Evolutionary conservation across 2,797 vertebrate genomes (phyloP).

Genomic region (Spinus olivaceus): DNA sequence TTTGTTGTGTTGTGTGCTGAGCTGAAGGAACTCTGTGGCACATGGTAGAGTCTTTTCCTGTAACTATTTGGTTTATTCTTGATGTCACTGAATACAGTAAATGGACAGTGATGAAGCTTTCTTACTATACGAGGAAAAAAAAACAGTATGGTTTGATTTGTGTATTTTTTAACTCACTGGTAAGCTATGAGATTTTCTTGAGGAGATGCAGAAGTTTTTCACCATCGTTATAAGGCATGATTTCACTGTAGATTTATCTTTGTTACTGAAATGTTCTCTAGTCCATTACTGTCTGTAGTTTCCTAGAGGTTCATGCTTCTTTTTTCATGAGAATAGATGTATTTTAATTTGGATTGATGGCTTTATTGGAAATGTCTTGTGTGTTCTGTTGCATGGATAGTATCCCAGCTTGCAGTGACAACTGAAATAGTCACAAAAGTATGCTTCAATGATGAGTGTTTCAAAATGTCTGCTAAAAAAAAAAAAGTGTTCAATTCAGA

Average conservation of each 20-base stretch:
- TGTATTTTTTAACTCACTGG: background rate
- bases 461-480: background rate
- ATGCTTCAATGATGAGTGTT: background rate
- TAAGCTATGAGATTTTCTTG: background rate
- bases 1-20: background rate
- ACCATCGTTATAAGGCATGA: background rate
- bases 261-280: background rate
- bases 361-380: background rate
- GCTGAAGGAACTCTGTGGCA: background rate
- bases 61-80: background rate
- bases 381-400: background rate
- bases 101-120: background rate
- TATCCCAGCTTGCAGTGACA: background rate
- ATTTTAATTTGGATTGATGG: background rate
- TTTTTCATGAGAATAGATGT: background rate
- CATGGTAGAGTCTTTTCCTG: background rate
- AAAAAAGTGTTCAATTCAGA: background rate
- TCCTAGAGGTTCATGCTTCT: background rate
- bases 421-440: background rate
- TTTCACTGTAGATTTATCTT: background rate
- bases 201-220: background rate
- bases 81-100: background rate
- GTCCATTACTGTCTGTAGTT: background rate
- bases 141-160: background rate
- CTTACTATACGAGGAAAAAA: background rate